These are phyloP conservation scores for Sylvietta virens DNA, from an alignment of 2,113 vertebrate genomes.

Conservation along the genomic window DNA sequence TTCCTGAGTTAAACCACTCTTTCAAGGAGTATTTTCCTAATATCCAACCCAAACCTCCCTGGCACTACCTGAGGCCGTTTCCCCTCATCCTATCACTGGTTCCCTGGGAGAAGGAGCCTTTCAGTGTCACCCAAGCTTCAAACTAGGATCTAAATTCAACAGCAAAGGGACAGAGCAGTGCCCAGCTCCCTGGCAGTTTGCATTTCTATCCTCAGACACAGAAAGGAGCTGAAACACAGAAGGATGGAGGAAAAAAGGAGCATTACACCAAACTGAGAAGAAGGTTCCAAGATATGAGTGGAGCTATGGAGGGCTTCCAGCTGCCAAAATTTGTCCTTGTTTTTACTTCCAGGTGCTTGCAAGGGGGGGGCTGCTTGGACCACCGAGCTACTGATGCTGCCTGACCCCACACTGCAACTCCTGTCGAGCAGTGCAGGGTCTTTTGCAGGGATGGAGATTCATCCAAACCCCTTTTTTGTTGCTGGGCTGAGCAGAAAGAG, in stretches of 20 bases:
- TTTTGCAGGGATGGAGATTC: background rate
- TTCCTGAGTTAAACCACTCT: background rate
- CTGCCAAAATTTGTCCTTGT: background rate
- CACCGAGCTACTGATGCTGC: background rate
- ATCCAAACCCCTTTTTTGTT: background rate
- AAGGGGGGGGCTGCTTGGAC: background rate
- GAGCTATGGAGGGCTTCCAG: background rate
- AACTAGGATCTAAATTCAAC: background rate
- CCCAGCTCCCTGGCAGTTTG: background rate
- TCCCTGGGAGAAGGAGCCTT: background rate
- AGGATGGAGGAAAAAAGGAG: accelerated
- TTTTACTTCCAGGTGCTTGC: background rate
- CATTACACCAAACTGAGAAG: background rate
- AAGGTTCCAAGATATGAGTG: accelerated
- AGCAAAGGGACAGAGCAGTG: background rate
- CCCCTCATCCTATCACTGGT: background rate
- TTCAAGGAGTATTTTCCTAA: background rate
- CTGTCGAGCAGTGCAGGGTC: accelerated
- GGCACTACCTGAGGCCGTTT: background rate
- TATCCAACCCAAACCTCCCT: background rate
- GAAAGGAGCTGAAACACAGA: background rate
- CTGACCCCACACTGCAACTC: background rate
- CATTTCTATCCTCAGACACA: background rate
- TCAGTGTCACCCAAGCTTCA: background rate
- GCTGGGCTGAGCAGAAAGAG: background rate